Percentiles rank a stretch among this genome's conserved stretches.
phyloP scores from a whole-genome alignment of 1,140 invertebrate species.

The Whitmania pigra region DNA sequence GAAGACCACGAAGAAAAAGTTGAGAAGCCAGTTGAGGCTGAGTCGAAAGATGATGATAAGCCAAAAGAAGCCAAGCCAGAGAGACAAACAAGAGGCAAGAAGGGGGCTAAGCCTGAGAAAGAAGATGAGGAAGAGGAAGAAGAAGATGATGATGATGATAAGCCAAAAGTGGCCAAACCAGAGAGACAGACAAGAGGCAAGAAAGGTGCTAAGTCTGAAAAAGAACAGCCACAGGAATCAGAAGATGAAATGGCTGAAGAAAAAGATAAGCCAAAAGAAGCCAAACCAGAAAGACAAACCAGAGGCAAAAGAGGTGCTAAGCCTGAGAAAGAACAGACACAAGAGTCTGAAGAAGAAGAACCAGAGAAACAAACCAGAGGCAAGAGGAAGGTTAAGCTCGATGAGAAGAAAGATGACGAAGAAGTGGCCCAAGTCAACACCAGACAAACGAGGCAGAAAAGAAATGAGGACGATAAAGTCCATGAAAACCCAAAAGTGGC shows the following conservation, averaged over 20 bases:
- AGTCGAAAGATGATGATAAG: no score
- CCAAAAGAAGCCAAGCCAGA: no score
- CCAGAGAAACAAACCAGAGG: no score
- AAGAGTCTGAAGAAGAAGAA: no score
- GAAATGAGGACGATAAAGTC: neutral
- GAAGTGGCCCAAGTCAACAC: neutral
- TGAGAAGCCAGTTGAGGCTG: no score
- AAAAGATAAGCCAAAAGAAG: neutral
- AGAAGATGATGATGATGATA: neutral
- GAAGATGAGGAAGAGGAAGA: neutral
- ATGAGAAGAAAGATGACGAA: slow-evolving; percentile 1
- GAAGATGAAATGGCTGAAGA: neutral
- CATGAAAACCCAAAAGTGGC: neutral
- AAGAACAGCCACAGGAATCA: neutral
- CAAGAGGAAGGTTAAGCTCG: no score
- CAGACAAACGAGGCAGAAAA: neutral
- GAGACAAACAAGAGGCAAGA: no score
- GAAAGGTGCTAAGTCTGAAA: neutral
- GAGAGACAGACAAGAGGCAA: neutral
- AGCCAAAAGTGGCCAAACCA: neutral
- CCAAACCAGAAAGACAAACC: neutral
- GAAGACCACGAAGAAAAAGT: no score
- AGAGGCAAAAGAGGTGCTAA: neutral
- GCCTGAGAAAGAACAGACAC: neutral
- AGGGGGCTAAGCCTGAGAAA: neutral